Conservation (phyloP, 2,797 vertebrate genomes). For the Pipistrellus nathusii region DNA sequence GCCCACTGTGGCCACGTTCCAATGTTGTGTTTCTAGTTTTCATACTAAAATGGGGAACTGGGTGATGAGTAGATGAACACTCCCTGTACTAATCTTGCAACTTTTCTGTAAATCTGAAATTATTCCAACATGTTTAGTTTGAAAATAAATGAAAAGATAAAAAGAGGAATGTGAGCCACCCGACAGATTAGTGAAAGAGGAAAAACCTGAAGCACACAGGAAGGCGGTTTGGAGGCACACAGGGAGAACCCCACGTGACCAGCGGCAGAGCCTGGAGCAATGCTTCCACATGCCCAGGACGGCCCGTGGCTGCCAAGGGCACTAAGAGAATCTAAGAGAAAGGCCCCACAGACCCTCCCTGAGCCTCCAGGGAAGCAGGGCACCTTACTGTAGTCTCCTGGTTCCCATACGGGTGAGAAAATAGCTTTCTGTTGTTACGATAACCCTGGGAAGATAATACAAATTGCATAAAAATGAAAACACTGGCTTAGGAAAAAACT, state of each 20-base stretch:
- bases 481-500: background rate
- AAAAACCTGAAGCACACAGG: background rate
- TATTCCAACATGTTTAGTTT: background rate
- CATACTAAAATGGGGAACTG: background rate
- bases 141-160: background rate
- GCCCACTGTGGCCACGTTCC: no score
- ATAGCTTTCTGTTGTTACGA: background rate
- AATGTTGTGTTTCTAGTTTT: background rate
- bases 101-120: background rate
- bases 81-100: background rate
- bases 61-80: background rate
- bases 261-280: rapidly evolving
- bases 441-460: background rate
- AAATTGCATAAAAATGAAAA: background rate
- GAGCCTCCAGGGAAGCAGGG: background rate
- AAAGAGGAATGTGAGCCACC: background rate
- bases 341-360: background rate
- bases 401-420: background rate
- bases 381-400: background rate
- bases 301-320: background rate
- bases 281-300: background rate
- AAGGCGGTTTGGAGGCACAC: background rate
- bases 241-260: background rate
- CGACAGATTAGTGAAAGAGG: background rate
- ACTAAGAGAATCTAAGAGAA: background rate